A percentile compares a stretch with the other conserved stretches of the same genome.
Conservation (phyloP, 2,113 vertebrate genomes). For the Brachypteracias leptosomus region DNA sequence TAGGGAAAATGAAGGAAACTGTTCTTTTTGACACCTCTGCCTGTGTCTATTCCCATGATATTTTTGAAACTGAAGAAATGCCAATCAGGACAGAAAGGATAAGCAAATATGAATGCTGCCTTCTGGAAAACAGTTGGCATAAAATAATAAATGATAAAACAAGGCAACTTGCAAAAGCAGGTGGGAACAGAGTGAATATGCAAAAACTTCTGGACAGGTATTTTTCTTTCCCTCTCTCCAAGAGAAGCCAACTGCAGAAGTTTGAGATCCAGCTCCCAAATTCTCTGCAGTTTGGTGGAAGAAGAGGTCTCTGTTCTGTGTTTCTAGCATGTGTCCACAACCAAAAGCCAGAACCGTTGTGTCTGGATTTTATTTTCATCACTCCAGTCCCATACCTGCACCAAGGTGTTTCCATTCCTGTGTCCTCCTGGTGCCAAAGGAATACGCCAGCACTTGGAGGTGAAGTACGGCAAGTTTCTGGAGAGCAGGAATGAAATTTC, state of each 20-base stretch:
- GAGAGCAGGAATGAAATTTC: slow-evolving; percentile 54
- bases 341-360: background rate
- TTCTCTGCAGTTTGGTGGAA: background rate
- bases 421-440: background rate
- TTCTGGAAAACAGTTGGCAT: background rate
- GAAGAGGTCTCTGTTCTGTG: background rate
- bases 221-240: background rate
- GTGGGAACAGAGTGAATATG: background rate
- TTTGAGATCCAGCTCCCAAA: background rate
- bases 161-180: background rate
- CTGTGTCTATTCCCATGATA: background rate
- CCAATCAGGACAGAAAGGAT: background rate
- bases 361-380: background rate
- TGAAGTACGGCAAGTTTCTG: slow-evolving; percentile 50
- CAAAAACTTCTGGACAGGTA: background rate
- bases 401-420: background rate
- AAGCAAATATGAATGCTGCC: background rate
- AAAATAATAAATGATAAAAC: background rate
- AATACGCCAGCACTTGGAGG: background rate
- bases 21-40: background rate
- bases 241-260: background rate
- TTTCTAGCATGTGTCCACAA: accelerated
- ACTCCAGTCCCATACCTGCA: background rate
- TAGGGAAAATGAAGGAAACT: background rate
- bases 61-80: background rate